A percentile compares a stretch with the other conserved stretches of the same genome.
Evolutionary conservation across 2,797 vertebrate genomes (phyloP).

Genomic region (Furcifer pardalis): DNA sequence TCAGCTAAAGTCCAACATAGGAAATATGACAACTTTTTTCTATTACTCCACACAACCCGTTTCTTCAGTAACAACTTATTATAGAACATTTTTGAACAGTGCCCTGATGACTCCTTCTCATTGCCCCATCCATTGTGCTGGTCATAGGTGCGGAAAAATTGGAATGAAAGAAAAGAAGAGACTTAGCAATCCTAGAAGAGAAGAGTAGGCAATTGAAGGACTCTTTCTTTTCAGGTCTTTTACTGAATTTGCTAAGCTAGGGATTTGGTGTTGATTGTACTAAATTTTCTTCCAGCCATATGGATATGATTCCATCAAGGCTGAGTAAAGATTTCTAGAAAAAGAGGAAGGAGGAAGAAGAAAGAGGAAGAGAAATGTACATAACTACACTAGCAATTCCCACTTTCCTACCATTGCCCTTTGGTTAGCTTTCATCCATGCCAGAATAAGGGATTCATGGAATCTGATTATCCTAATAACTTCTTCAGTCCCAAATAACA

Average conservation of each 20-base stretch:
- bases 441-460: too few species aligned
- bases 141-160: neutral
- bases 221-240: neutral
- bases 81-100: neutral
- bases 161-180: neutral
- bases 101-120: neutral
- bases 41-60: neutral
- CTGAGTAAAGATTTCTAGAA: neutral
- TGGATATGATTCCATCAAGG: neutral
- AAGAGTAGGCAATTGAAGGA: neutral
- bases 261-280: neutral
- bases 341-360: neutral
- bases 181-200: too few species aligned
- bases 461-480: too few species aligned
- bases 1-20: neutral
- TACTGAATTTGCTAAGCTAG: neutral
- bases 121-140: neutral
- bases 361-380: neutral
- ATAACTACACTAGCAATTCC: neutral
- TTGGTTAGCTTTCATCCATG: too few species aligned
- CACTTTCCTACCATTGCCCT: too few species aligned
- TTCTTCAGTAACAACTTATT: neutral
- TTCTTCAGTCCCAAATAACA: too few species aligned
- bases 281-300: neutral
- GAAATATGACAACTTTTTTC: neutral